Base-by-base conservation (phyloP, 2,797 vertebrate species). In the Tragelaphus oryx region DNA sequence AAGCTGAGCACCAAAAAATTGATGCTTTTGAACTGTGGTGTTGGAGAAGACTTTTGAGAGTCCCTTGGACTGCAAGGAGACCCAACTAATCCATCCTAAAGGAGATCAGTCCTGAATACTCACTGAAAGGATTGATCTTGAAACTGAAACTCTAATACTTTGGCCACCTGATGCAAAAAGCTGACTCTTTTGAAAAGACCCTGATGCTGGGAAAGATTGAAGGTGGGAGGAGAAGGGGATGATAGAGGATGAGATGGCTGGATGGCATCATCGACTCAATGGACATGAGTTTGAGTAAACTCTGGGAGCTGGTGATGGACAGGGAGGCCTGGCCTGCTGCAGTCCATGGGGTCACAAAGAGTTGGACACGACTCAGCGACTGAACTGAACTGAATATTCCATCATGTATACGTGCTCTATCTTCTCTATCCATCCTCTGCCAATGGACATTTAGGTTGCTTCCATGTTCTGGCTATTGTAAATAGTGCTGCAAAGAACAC, bases 1-100 rank as follows among this genome's bases (percentile, higher is more conserved):
- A 68, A 37, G 62, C n/a, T 11, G 62, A 68, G 18, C 0, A 0
- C 9, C 5, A 0, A 37, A 65, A 3, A 68, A 68, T 22, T 68
- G n/a, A 68, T 68, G n/a, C 17, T 68, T 68, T 68, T 68, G 62
- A 37, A 68, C n/a, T 68, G n/a, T 68, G 18, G 9, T 68, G n/a
- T 22, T 68, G 62, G 62, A 11, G 9, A 68, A 37, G 9, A 6
- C n/a, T 37, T 33, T 68, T 68, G n/a, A 68, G n/a, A 68, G 62
- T 22, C n/a, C n/a, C n/a, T 37, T 68, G 18, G 18, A 68, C 62
- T 22, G 0, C 62, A 37, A 37, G 18, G 62, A 68, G 18, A 68
- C 2, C n/a, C 62, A 68, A 68, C n/a, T 17, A 68, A 9, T 68
- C 62, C 18, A 68, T 68, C n/a, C 62, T 37, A 6, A 68, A 68